Base-by-base conservation (phyloP, 64 coral and sea anemone genomes). In the Platygyra sinensis region DNA sequence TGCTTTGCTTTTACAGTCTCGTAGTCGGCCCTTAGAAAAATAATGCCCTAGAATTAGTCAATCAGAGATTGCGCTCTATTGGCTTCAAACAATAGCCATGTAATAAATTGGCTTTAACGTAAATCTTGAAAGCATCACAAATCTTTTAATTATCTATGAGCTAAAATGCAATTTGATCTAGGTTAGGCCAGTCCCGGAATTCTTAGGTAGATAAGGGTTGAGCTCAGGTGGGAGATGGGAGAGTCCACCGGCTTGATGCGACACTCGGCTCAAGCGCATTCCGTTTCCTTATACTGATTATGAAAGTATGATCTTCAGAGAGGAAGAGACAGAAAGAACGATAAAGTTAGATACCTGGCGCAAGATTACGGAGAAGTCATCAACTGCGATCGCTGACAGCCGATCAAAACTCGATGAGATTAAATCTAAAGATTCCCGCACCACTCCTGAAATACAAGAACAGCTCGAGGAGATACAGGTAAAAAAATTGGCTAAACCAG, bases 391-490 rank as follows among this genome's bases (percentile, higher is more conserved):
- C 72, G 83, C 79, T 54, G 73, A 79, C 17, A 52, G 74, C 65
- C 73, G 46, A 62, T 52, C 60, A 73, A 87, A 87, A 57, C 63
- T 92, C 0, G 33, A 79, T 71, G 29, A 54, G 25, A 24, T 80
- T 3, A 88, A 76, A 10, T 55, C 51, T 25, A 71, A 52, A 29
- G 49, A 92, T 80, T 31, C 83, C 22, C 62, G 22, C n/a, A 42
- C 81, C 60, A 57, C 59, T 22, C 42, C n/a, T 61, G 90, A 92
- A 49, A 80, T 92, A 60, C 82, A 59, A 29, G 63, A 86, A 52
- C 73, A 87, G 74, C 42, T 78, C 30, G 83, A 36, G 5, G 52
- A 77, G 69, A 24, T 73, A 52, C 30, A 92, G 83, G 90, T 92
- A 10, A 69, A 69, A 69, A 29, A 16, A 57, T 0, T 57, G 54